phyloP scores from a whole-genome alignment of 2,797 vertebrate genomes.

The Chromobotia macracanthus region DNA sequence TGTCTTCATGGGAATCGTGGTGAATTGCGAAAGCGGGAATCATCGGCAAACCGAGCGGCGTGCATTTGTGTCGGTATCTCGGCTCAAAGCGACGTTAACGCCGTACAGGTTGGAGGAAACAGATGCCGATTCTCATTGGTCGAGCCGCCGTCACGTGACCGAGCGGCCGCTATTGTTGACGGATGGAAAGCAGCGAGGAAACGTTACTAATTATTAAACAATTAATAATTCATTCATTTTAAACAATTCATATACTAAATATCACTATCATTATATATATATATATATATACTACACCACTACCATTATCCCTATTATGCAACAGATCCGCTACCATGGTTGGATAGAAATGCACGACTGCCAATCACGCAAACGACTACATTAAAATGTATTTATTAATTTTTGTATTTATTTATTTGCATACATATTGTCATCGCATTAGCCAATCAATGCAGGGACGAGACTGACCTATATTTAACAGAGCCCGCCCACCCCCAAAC shows the following conservation, averaged over 20 bases:
- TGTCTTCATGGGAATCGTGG: not conserved
- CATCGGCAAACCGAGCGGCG: not conserved
- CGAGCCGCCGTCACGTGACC: constrained; percentile 38
- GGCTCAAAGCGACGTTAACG: constrained; percentile 27
- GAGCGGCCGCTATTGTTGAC: not conserved
- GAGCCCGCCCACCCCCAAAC: too few species aligned
- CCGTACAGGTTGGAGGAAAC: constrained; percentile 45
- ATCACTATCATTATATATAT: not conserved
- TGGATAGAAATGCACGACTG: not conserved
- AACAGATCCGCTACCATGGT: too few species aligned
- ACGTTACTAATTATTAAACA: too few species aligned
- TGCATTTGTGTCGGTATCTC: constrained; percentile 34
- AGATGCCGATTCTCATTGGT: constrained; percentile 39
- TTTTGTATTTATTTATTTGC: too few species aligned
- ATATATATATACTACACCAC: too few species aligned
- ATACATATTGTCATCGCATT: not conserved
- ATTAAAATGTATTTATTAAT: not conserved
- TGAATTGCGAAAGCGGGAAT: not conserved
- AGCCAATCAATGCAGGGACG: too few species aligned
- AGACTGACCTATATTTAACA: too few species aligned
- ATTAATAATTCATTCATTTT: too few species aligned
- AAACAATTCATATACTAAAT: not conserved
- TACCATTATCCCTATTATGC: too few species aligned
- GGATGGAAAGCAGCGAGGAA: too few species aligned
- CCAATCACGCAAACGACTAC: not conserved